These are phyloP conservation scores for Gonioctena quinquepunctata DNA, from an alignment of 1,140 invertebrate genomes.

Conservation along the genomic window DNA sequence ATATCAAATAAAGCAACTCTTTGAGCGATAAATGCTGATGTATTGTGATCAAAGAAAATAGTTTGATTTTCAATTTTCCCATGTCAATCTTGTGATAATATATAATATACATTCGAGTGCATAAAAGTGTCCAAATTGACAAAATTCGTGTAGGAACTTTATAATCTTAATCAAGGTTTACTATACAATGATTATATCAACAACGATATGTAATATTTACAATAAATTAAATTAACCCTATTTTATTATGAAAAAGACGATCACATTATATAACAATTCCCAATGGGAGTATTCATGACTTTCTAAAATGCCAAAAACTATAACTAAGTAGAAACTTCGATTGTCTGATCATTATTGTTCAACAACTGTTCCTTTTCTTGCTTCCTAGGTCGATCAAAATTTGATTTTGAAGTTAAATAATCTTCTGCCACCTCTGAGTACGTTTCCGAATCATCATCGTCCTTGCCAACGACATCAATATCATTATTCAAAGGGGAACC, in stretches of 20 bases:
- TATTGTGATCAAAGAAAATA: too few relatives aligned
- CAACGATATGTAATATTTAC: slow-evolving; percentile 9
- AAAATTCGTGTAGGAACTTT: slow-evolving; percentile 48
- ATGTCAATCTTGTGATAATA: not conserved
- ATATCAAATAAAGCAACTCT: slow-evolving; percentile 1
- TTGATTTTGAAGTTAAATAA: slow-evolving; percentile 26
- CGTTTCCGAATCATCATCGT: slow-evolving; percentile 59
- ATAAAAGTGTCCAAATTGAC: slow-evolving; percentile 25
- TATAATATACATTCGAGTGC: not conserved
- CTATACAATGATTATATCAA: not conserved
- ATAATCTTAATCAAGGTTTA: slow-evolving; percentile 24
- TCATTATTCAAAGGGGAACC: slow-evolving; percentile 52
- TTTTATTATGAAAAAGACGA: not conserved
- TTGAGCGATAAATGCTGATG: not conserved
- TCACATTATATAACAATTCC: slow-evolving; percentile 12
- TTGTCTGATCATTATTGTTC: slow-evolving; percentile 50
- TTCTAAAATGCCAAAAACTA: slow-evolving; percentile 11
- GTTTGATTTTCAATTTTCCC: not conserved
- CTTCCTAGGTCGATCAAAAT: slow-evolving; percentile 31
- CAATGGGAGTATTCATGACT: slow-evolving; percentile 14
- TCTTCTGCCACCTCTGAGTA: slow-evolving; percentile 49
- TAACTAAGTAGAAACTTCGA: slow-evolving; percentile 49
- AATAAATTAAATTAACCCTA: not conserved
- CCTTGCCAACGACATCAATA: slow-evolving; percentile 54
- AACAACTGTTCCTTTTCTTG: slow-evolving; percentile 43